A percentile compares a stretch with the other conserved stretches of the same genome.
Conservation (phyloP, 2,113 vertebrate species). For the Peromyscus leucopus region DNA sequence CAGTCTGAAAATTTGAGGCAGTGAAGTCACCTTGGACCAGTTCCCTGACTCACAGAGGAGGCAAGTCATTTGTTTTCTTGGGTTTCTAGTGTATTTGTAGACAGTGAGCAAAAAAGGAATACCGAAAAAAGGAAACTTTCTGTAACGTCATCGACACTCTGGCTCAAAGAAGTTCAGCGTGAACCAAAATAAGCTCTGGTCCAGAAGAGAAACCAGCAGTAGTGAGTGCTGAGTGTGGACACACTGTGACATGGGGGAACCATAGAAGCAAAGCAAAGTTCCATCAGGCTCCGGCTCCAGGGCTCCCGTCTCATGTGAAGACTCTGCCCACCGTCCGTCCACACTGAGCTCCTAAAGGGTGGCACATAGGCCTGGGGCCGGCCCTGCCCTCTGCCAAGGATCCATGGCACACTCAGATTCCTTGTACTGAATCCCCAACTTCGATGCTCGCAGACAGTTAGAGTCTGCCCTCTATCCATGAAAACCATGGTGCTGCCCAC, state of each 20-base stretch:
- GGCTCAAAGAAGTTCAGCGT: background rate
- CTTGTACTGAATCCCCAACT: background rate
- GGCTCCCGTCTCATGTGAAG: background rate
- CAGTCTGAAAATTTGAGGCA: background rate
- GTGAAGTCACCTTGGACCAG: background rate
- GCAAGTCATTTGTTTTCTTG: background rate
- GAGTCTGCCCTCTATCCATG: background rate
- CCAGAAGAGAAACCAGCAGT: conserved; percentile 9
- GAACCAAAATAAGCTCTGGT: background rate
- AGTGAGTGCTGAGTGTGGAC: background rate
- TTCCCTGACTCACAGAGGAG: background rate
- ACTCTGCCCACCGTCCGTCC: background rate
- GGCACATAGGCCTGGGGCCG: background rate
- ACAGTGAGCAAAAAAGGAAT: conserved; percentile 9
- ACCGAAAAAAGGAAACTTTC: conserved; percentile 57
- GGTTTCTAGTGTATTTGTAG: background rate
- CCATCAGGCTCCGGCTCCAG: background rate
- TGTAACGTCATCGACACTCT: conserved; percentile 15
- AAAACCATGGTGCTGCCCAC: background rate
- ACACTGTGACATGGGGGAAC: background rate
- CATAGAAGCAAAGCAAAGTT: background rate
- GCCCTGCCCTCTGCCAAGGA: background rate
- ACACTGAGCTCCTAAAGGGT: background rate
- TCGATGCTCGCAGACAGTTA: background rate
- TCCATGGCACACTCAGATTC: background rate